Evolutionary conservation across 2,113 vertebrate genomes (phyloP).

Genomic region (Eubucco bourcierii): DNA sequence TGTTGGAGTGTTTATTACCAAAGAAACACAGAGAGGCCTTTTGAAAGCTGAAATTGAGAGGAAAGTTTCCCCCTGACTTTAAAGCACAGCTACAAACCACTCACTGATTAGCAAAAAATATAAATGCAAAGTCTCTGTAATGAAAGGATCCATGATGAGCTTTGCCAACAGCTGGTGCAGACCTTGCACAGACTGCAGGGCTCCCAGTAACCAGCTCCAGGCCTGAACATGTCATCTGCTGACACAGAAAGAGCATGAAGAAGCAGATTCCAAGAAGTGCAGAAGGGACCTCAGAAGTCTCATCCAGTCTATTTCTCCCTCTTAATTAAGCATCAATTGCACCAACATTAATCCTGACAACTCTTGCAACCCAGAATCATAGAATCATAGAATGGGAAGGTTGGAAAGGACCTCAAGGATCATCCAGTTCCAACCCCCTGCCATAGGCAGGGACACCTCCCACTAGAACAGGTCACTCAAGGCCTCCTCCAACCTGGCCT

Average conservation of each 20-base stretch:
- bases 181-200: not conserved
- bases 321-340: not conserved
- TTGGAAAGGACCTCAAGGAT: too few species aligned
- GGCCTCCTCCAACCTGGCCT: too few species aligned
- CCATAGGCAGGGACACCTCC: too few species aligned
- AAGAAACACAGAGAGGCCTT: not conserved
- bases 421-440: too few species aligned
- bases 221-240: not conserved
- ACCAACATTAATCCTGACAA: not conserved
- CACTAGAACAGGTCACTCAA: too few species aligned
- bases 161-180: not conserved
- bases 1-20: not conserved
- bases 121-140: not conserved
- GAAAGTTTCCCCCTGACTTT: not conserved
- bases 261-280: not conserved
- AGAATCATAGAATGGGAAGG: too few species aligned
- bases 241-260: not conserved
- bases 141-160: not conserved
- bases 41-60: not conserved
- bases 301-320: not conserved
- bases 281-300: not conserved
- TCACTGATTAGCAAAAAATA: not conserved
- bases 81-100: not conserved
- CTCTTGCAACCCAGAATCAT: not conserved
- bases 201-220: not conserved